phyloP scores from a whole-genome alignment of 1,140 invertebrate species.

The Drosophila ficusphila region DNA sequence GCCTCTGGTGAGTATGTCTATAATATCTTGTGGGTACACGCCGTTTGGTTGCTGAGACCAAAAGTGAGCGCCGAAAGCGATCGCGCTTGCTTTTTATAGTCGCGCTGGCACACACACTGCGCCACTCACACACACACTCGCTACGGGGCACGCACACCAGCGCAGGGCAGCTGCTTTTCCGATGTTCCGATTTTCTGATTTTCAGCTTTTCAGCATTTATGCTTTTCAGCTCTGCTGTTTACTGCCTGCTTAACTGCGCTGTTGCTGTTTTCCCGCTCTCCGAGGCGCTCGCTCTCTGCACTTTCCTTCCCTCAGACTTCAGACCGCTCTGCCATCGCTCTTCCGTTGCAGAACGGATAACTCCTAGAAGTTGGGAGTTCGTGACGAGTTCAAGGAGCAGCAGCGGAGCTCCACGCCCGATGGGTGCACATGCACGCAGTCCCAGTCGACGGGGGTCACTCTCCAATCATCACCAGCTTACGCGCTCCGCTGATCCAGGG shows the following conservation, averaged over 20 bases:
- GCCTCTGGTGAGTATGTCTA: conserved; percentile 4
- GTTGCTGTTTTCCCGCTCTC: conserved; percentile 29
- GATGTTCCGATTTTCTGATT: conserved; percentile 27
- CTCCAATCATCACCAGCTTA: conserved; percentile 42
- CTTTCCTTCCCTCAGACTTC: conserved; percentile 68
- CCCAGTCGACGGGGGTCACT: conserved; percentile 33
- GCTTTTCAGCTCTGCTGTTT: no score
- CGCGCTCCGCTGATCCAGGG: conserved; percentile 32
- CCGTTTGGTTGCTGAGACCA: conserved; percentile 75
- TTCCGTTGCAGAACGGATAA: conserved; percentile 1
- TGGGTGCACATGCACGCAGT: no score
- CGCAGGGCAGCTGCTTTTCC: conserved; percentile 22
- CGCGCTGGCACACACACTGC: conserved; percentile 14
- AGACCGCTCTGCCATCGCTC: conserved; percentile 41
- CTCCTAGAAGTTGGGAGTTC: conserved; percentile 13
- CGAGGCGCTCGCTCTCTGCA: conserved; percentile 13
- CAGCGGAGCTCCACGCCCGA: conserved; percentile 4
- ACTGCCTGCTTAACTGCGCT: no score
- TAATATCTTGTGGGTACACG: conserved; percentile 39
- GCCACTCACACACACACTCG: conserved; percentile 10
- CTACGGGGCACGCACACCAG: neutral
- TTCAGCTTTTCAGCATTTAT: conserved; percentile 17
- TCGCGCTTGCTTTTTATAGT: conserved; percentile 77
- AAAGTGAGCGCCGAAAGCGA: conserved; percentile 77
- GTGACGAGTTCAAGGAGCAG: conserved; percentile 25